phyloP scores from a whole-genome alignment of 2,113 vertebrate genomes.

The Elephantulus edwardii region DNA sequence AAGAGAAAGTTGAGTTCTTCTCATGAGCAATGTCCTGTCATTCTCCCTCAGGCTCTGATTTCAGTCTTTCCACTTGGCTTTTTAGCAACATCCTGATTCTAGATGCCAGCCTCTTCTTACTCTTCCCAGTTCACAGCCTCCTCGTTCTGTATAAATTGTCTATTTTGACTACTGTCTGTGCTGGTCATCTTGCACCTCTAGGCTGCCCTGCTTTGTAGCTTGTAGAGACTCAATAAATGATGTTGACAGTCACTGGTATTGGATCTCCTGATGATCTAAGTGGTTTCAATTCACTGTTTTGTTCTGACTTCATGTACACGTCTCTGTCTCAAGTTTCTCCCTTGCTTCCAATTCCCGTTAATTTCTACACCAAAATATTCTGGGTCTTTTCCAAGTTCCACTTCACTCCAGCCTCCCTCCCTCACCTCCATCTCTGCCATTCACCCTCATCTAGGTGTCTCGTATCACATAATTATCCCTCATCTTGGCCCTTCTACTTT shows the following conservation, averaged over 20 bases:
- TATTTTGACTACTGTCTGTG: neutral
- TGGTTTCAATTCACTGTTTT: neutral
- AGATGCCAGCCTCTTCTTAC: no score
- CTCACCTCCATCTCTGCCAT: neutral
- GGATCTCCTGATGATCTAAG: neutral
- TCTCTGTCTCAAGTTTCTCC: neutral
- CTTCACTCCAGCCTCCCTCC: neutral
- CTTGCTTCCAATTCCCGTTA: slow-evolving; percentile 10
- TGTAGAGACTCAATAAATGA: neutral
- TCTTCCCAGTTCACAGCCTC: neutral
- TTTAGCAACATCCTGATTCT: neutral
- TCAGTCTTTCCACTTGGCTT: neutral
- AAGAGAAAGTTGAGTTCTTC: neutral
- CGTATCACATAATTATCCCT: neutral
- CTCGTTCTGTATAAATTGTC: neutral
- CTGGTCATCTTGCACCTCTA: neutral
- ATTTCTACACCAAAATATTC: slow-evolving; percentile 17
- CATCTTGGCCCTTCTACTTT: neutral
- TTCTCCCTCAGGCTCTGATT: neutral
- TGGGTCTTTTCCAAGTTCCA: neutral
- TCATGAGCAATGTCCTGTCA: neutral
- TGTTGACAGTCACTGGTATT: neutral
- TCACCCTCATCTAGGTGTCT: neutral
- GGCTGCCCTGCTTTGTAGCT: neutral
- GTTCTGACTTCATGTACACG: neutral